phyloP scores from a whole-genome alignment of 2,888 invertebrate species.

The Standfussiana lucernea region DNA sequence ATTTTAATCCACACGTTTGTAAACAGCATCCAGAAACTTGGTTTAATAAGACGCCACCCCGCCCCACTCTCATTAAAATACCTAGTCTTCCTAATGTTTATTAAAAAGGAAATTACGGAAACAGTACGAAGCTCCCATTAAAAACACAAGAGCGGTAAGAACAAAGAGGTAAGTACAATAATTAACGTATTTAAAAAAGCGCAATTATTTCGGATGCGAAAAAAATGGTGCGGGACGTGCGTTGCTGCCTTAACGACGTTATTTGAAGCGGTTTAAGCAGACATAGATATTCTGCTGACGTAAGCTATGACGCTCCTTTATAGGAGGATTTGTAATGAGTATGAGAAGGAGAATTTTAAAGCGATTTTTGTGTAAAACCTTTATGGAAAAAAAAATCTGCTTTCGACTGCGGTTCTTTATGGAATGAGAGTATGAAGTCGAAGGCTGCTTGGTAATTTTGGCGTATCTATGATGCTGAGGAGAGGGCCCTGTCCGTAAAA shows the following conservation, averaged over 20 bases:
- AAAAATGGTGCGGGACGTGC: slow-evolving; percentile 55
- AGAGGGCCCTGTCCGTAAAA: too few species aligned
- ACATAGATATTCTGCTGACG: slow-evolving; percentile 45
- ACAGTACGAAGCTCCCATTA: slow-evolving; percentile 5
- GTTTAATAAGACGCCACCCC: not conserved
- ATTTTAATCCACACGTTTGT: not conserved
- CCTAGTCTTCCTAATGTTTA: not conserved
- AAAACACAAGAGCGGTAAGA: slow-evolving; percentile 44
- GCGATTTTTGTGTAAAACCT: not conserved
- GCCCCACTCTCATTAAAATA: not conserved
- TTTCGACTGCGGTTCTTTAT: not conserved
- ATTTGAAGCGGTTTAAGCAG: slow-evolving; percentile 35
- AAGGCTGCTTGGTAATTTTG: too few species aligned
- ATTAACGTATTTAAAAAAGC: slow-evolving; percentile 59
- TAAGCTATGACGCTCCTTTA: slow-evolving; percentile 16
- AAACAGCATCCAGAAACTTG: not conserved
- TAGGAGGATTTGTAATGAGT: not conserved
- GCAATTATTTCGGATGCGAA: slow-evolving; percentile 54
- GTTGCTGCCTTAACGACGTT: slow-evolving; percentile 46
- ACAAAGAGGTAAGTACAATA: slow-evolving; percentile 53
- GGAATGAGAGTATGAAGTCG: not conserved
- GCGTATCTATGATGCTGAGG: too few species aligned
- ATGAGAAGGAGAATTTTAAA: not conserved
- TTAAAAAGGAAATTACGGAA: slow-evolving; percentile 26
- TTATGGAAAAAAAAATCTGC: not conserved